These are phyloP conservation scores for Acleris emargana DNA, from an alignment of 2,888 invertebrate genomes.

Conservation along the genomic window DNA sequence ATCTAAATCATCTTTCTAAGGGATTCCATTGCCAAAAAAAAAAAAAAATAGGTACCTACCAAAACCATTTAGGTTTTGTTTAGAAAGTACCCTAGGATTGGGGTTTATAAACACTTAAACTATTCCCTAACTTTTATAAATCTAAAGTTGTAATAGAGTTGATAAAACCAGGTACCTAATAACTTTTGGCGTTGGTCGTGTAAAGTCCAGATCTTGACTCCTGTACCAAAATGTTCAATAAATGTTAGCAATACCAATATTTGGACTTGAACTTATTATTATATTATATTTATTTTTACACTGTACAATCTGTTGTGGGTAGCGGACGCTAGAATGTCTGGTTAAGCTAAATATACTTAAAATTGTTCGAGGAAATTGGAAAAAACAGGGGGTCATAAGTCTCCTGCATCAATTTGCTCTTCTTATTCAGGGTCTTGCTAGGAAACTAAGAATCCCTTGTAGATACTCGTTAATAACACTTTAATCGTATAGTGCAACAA, in stretches of 20 bases:
- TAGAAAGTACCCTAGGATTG: too few relatives aligned
- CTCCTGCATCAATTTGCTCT: too few relatives aligned
- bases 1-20: too few relatives aligned
- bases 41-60: too few relatives aligned
- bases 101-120: too few relatives aligned
- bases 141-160: neutral
- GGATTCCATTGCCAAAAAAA: too few relatives aligned
- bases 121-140: too few relatives aligned
- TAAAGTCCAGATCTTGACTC: neutral
- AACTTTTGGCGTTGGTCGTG: neutral
- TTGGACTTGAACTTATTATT: neutral
- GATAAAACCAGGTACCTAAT: neutral
- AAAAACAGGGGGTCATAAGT: neutral
- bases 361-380: neutral
- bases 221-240: neutral
- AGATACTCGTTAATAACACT: too few relatives aligned
- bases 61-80: too few relatives aligned
- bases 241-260: slow-evolving; percentile 4
- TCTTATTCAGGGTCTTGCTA: too few relatives aligned
- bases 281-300: neutral
- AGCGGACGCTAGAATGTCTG: slow-evolving; percentile 10
- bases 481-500: too few relatives aligned
- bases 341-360: neutral
- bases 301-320: slow-evolving; percentile 20
- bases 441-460: too few relatives aligned